Evolutionary conservation across 1,140 invertebrate genomes (phyloP), one percentile per base, ranked within the genome.

Genomic region (Eufriesea mexicana): DNA sequence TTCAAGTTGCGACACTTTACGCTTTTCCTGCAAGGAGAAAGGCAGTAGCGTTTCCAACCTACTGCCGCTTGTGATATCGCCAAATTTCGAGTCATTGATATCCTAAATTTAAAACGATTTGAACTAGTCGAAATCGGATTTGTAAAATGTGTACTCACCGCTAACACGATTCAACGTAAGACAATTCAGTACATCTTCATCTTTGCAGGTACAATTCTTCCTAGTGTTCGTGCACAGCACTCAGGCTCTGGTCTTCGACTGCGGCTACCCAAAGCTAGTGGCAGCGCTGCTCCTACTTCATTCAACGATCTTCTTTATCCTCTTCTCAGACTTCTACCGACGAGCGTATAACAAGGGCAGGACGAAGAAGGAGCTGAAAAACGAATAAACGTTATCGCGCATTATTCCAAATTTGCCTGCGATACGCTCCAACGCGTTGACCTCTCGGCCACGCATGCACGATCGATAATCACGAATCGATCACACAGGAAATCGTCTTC

Each of bases 291-390:
- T 98, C 72, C 95, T 98, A 84, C 95, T 98, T 2, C 98, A 99
- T 93, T 98, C 98, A 6, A 95, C 97, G 42, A 98, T 99, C 86
- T 99, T 99, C 95, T 98, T 99, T 93, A 95, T 96, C 35, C 96
- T 99, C 49, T 99, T 99, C 95, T 97, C 96, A 84, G 96, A 99
- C 94, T 99, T 99, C 95, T 99, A 99, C 94, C 95, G 96, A 84
- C 96, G 97, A 92, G 97, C 97, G 84, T 98, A 98, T 88, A 93
- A 90, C 55, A 93, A 76, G 85, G 77, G 62, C 75, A 90, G 87
- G 77, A 77, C 83, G 47, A 71, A 79, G 64, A 96, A 95, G 85
- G 94, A 95, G 88, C 72, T 94, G 79, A 94, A 93, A 86, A 84
- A 83, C 68, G 91, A 94, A 86, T 94, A 92, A 88, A 85, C 25